Conservation (phyloP, 2,113 vertebrate genomes). For the Ameiurus melas region DNA sequence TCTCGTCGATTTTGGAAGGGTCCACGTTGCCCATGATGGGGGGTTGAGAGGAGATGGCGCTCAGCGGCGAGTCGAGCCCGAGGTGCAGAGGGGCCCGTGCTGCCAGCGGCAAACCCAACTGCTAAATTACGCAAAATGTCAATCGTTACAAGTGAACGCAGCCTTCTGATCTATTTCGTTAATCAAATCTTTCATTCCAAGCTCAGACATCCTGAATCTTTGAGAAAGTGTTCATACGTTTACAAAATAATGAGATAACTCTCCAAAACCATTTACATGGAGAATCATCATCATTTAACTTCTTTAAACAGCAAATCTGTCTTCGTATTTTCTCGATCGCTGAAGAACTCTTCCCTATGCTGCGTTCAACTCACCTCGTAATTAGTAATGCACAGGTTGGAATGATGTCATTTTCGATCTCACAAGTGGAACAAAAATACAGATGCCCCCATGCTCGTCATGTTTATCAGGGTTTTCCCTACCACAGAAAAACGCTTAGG, state of each 20-base stretch:
- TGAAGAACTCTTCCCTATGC: not conserved
- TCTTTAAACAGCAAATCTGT: not conserved
- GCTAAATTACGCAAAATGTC: not conserved
- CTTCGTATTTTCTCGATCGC: not conserved
- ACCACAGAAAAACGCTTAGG: too few species aligned
- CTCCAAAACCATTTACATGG: not conserved
- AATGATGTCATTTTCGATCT: not conserved
- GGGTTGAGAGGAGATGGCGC: constrained; percentile 78
- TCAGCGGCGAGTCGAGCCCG: constrained; percentile 76
- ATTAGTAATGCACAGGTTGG: not conserved
- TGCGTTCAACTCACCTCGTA: not conserved
- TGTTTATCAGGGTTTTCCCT: too few species aligned
- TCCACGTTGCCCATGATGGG: constrained; percentile 95
- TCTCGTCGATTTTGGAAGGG: constrained; percentile 94
- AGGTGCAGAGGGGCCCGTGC: constrained; percentile 75
- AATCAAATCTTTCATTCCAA: not conserved
- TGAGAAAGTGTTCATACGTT: not conserved
- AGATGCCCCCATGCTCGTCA: too few species aligned
- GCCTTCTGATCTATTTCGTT: not conserved
- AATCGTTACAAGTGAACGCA: not conserved
- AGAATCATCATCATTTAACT: not conserved
- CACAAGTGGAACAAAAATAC: not conserved
- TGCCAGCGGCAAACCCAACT: constrained; percentile 84
- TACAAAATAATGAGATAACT: not conserved
- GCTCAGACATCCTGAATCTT: not conserved